phyloP scores from a whole-genome alignment of 2,113 vertebrate species.

The Rhinopomastus cyanomelas region DNA sequence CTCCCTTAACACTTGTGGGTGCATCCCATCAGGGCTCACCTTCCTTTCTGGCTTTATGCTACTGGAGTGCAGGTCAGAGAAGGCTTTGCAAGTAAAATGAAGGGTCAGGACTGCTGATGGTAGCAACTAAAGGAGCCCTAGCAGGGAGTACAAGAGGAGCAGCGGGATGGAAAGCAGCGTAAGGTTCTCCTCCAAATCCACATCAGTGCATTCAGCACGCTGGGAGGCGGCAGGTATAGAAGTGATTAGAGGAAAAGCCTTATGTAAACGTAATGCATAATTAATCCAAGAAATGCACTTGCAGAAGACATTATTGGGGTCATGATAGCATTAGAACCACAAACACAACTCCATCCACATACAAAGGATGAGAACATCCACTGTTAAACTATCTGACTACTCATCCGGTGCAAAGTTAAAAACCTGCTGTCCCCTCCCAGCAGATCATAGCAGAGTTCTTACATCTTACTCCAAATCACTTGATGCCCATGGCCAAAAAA shows the following conservation, averaged over 20 bases:
- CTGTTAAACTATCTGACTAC: background rate
- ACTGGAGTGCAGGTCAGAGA: background rate
- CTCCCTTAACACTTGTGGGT: too few relatives aligned
- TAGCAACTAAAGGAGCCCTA: background rate
- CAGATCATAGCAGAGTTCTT: background rate
- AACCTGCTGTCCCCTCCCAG: background rate
- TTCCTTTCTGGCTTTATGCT: fast-evolving
- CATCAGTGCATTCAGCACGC: background rate
- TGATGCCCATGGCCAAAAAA: background rate
- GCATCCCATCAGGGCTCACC: too few relatives aligned
- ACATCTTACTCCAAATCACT: background rate
- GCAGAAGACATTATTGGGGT: slow-evolving; percentile 21
- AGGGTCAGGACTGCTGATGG: background rate
- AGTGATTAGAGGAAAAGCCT: slow-evolving; percentile 36
- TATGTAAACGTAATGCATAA: slow-evolving; percentile 66
- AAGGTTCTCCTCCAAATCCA: fast-evolving
- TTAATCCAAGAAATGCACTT: slow-evolving; percentile 4
- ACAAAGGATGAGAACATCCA: background rate
- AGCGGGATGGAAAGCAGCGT: background rate
- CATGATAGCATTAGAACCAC: slow-evolving; percentile 41
- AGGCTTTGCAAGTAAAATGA: background rate
- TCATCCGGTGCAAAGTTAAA: background rate
- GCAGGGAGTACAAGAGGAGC: background rate
- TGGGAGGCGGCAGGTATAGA: background rate
- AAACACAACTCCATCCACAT: background rate